These are phyloP conservation scores for Melanotaenia parkinsoni DNA, from an alignment of 2,797 vertebrate species.

Conservation along the genomic window DNA sequence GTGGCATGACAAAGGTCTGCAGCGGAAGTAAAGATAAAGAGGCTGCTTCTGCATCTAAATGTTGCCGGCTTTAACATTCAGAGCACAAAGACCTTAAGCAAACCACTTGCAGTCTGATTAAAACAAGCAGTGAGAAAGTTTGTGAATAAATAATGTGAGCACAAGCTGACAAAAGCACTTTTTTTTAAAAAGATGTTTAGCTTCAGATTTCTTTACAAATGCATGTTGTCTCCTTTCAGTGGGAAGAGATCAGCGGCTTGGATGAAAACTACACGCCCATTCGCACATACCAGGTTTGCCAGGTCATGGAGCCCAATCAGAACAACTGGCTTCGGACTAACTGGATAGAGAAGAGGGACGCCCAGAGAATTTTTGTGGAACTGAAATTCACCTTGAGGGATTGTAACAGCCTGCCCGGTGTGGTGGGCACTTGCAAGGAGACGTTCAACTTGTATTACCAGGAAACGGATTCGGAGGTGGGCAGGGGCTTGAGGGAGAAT, in stretches of 20 bases:
- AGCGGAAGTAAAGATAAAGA: slow-evolving; percentile 18
- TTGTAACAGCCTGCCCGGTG: slow-evolving; percentile 99
- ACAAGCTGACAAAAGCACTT: slow-evolving; percentile 37
- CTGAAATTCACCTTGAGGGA: slow-evolving; percentile 99
- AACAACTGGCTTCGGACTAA: slow-evolving; percentile 99
- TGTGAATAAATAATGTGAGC: slow-evolving; percentile 53
- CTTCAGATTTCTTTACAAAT: not conserved
- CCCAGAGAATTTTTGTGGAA: slow-evolving; percentile 99
- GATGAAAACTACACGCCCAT: slow-evolving; percentile 99
- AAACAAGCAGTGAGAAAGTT: slow-evolving; percentile 41
- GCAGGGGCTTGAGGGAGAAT: slow-evolving; percentile 96
- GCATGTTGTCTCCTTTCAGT: slow-evolving; percentile 83
- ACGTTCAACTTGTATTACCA: slow-evolving; percentile 99
- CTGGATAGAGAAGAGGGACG: slow-evolving; percentile 98
- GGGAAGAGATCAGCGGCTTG: slow-evolving; percentile 99
- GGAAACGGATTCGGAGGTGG: slow-evolving; percentile 96
- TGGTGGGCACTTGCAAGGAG: slow-evolving; percentile 99
- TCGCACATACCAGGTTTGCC: slow-evolving; percentile 99
- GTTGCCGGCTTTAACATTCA: slow-evolving; percentile 47
- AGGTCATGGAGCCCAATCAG: slow-evolving; percentile 99
- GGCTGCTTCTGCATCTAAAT: slow-evolving; percentile 26
- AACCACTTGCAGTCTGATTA: slow-evolving; percentile 51
- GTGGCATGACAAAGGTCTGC: not conserved
- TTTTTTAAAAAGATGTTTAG: slow-evolving; percentile 37
- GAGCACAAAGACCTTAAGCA: slow-evolving; percentile 48